Evolutionary conservation across 1,140 invertebrate genomes (phyloP).

Genomic region (Scaptomyza montana): DNA sequence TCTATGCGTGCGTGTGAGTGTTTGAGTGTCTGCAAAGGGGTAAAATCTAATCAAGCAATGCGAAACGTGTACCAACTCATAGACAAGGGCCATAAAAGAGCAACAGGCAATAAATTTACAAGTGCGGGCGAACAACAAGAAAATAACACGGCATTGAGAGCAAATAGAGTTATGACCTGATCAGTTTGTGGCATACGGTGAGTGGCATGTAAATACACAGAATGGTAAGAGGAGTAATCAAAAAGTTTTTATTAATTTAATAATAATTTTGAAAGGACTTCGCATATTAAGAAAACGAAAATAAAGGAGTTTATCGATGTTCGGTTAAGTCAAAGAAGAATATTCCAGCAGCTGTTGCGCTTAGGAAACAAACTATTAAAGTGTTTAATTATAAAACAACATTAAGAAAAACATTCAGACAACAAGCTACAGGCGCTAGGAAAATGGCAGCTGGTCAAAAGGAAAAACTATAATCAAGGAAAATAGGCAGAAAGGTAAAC

Average conservation of each 20-base stretch:
- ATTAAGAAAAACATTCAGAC: slow-evolving; percentile 44
- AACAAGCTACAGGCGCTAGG: slow-evolving; percentile 18
- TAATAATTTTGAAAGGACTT: not conserved
- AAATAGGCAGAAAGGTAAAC: slow-evolving; percentile 27
- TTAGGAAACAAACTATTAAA: slow-evolving; percentile 47
- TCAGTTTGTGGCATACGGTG: slow-evolving; percentile 1
- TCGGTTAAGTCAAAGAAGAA: not conserved
- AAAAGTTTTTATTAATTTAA: no score
- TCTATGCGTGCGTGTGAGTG: slow-evolving; percentile 10
- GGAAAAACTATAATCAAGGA: slow-evolving; percentile 25
- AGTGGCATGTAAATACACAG: no score
- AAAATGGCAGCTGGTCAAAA: slow-evolving; percentile 55
- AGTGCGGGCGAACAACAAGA: not conserved
- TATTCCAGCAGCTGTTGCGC: slow-evolving; percentile 28
- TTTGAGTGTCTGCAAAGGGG: slow-evolving; percentile 21
- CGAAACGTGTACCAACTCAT: slow-evolving; percentile 65
- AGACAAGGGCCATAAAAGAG: slow-evolving; percentile 43
- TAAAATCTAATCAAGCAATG: slow-evolving; percentile 54
- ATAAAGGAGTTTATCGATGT: not conserved
- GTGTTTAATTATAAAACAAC: slow-evolving; percentile 73
- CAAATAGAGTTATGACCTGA: slow-evolving; percentile 1
- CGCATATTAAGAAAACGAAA: no score
- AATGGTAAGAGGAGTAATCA: no score
- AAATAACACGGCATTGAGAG: not conserved
- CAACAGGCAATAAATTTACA: slow-evolving; percentile 53